These are phyloP conservation scores for Watersipora subatra DNA, from an alignment of 1,140 invertebrate genomes.

Conservation along the genomic window DNA sequence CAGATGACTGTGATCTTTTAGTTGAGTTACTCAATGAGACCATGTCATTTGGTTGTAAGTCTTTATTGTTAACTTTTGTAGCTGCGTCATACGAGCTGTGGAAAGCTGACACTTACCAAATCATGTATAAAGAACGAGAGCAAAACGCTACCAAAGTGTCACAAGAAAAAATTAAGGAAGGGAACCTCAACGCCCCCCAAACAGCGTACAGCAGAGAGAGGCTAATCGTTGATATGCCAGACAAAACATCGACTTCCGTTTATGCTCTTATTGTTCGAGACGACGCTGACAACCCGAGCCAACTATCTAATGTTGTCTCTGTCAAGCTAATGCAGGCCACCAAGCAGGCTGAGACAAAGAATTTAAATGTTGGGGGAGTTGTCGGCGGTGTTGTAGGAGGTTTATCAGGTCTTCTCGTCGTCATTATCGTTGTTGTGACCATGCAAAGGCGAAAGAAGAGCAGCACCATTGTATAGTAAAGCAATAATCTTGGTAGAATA, in stretches of 20 bases:
- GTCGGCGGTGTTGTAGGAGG: not conserved
- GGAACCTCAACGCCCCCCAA: not conserved
- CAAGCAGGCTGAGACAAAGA: not conserved
- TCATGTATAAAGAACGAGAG: not conserved
- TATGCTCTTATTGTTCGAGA: not conserved
- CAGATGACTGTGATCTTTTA: no score
- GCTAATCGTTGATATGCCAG: not conserved
- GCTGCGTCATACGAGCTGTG: not conserved
- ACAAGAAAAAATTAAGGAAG: not conserved
- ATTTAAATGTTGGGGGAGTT: not conserved
- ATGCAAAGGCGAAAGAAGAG: no score
- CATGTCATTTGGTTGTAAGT: no score
- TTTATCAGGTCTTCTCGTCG: no score
- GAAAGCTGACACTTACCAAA: not conserved
- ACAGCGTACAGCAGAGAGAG: not conserved
- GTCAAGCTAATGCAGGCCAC: not conserved
- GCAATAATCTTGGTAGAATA: no score
- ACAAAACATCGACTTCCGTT: not conserved
- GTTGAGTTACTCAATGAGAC: no score
- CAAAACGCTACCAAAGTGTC: not conserved
- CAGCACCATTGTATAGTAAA: no score
- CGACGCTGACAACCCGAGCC: not conserved
- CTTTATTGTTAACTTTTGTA: no score
- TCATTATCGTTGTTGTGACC: no score
- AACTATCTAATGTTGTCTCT: not conserved